Percentiles rank a stretch among this genome's conserved stretches.
phyloP scores from a whole-genome alignment of 2,888 invertebrate genomes.

The Ophion slaviceki region DNA sequence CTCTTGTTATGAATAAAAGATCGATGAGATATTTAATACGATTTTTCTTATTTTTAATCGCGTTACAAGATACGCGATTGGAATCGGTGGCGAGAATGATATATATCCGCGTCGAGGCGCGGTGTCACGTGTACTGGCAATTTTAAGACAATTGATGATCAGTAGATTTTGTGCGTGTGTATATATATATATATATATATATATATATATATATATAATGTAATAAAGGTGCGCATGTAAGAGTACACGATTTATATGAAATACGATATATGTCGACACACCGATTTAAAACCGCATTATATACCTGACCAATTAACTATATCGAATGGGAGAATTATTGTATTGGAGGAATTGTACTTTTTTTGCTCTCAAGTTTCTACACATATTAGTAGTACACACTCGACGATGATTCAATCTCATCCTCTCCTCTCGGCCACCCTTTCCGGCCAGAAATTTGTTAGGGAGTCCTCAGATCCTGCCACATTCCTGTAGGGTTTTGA shows the following conservation, averaged over 20 bases:
- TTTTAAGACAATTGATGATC: conserved; percentile 41
- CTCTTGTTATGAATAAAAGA: conserved; percentile 42
- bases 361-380: conserved; percentile 27
- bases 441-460: background rate
- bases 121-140: conserved; percentile 3
- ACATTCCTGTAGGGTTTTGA: too few relatives aligned
- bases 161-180: background rate
- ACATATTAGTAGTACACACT: conserved; percentile 3
- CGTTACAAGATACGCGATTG: conserved; percentile 11
- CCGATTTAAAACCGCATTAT: background rate
- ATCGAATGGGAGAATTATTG: conserved; percentile 6
- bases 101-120: conserved; percentile 10
- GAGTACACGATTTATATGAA: background rate
- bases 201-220: background rate
- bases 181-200: conserved; percentile 8
- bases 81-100: conserved; percentile 21
- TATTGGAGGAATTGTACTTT: conserved; percentile 6
- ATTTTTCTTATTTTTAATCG: conserved; percentile 22
- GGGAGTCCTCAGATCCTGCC: too few relatives aligned
- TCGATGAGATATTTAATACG: conserved; percentile 41
- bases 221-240: background rate
- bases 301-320: background rate
- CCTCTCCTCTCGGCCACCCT: background rate
- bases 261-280: background rate
- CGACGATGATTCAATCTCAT: conserved; percentile 8